Base-by-base conservation (phyloP, 2,113 vertebrate species). In the Peucedramus taeniatus region DNA sequence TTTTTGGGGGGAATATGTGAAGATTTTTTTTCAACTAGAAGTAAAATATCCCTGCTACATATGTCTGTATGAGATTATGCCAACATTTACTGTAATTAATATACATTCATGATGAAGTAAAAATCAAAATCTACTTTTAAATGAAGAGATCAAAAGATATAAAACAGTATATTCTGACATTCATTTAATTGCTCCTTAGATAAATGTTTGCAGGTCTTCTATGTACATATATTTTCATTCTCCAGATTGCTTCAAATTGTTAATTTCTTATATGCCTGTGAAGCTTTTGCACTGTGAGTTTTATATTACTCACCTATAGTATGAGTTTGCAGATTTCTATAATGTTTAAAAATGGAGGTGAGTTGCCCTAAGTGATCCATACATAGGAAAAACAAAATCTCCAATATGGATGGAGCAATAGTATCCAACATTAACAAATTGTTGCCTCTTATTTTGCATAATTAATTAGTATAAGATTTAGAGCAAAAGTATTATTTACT, bases 51-150 rank as follows among this genome's bases (percentile, higher is more conserved):
- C 40, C 6, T 69, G 20, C 66, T 64, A 56, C 27, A 66, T 81
- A 90, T 44, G 8, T 2, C 31, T 31, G 2, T 49, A 85, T 44
- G 51, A 88, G 50, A 87, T 56, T 75, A 82, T 65, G 92, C 39
- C 6, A 76, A 47, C 8, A 13, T 12, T 70, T 61, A 47, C 28
- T 94, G 26, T 70, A 83, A 78, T 92, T 88, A 86, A 47, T 54
- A 87, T 82, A 69, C 40, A 60, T 51, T 77, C 75, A 40, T 57
- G 28, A 79, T 54, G 47, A 89, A 81, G 27, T 39, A 90, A 93
- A 94, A 87, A 72, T 90, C 44, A 95, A 90, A 94, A 93, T 95
- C 77, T 96, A 56, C 56, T 95, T 96, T 78, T 96, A 91, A 95
- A 94, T 94, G 7, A 94, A 87, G 59, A 42, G 50, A 89, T 86